Evolutionary conservation across 2,113 vertebrate genomes (phyloP).

Genomic region (Lepisosteus oculatus): DNA sequence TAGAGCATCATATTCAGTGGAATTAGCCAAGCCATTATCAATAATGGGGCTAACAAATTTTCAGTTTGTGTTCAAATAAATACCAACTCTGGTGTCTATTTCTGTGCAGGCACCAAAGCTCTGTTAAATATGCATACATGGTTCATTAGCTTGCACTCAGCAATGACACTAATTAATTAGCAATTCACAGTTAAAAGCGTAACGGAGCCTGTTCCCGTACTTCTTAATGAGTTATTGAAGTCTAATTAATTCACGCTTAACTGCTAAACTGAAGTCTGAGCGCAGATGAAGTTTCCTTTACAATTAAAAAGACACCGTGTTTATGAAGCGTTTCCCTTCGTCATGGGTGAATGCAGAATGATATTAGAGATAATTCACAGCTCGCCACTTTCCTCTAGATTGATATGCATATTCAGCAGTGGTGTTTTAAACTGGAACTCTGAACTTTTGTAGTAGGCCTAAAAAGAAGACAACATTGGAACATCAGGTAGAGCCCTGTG

Average conservation of each 20-base stretch:
- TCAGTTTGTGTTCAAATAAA: too few relatives aligned
- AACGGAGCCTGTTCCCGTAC: conserved; percentile 6
- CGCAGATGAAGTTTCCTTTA: conserved; percentile 22
- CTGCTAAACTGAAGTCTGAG: conserved; percentile 33
- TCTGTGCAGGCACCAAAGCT: too few relatives aligned
- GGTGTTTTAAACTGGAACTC: conserved; percentile 22
- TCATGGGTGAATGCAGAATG: conserved; percentile 19
- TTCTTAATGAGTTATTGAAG: conserved; percentile 43
- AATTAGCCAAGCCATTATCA: too few relatives aligned
- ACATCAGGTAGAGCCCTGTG: too few relatives aligned
- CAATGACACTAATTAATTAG: conserved; percentile 33
- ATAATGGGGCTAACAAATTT: too few relatives aligned
- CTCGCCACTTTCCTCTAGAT: neutral
- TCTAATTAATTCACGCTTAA: conserved; percentile 46
- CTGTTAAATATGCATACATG: too few relatives aligned
- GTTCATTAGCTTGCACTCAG: conserved; percentile 11
- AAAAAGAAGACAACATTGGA: conserved; percentile 22
- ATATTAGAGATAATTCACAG: neutral
- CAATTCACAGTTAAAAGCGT: conserved; percentile 23
- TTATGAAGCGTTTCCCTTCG: conserved; percentile 40
- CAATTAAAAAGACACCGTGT: conserved; percentile 30
- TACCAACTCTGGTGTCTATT: too few relatives aligned
- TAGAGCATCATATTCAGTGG: too few relatives aligned
- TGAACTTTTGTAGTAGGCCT: conserved; percentile 28
- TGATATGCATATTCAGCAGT: conserved; percentile 28